phyloP scores from a whole-genome alignment of 2,888 invertebrate species.

The Microctonus hyperodae region DNA sequence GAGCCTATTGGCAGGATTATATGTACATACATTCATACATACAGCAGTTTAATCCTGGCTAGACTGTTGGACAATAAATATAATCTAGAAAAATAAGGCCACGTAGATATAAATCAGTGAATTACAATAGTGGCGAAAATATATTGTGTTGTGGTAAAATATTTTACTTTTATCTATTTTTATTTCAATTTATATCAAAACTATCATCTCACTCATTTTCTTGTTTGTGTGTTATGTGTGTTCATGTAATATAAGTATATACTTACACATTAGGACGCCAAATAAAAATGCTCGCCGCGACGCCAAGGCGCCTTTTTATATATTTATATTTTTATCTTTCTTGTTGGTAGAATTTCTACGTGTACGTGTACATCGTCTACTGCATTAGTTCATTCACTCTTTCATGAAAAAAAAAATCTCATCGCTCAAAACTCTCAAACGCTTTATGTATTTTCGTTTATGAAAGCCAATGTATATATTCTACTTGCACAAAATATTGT shows the following conservation, averaged over 20 bases:
- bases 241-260: conserved; percentile 1
- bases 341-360: background rate
- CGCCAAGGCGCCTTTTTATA: conserved; percentile 29
- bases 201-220: conserved; percentile 7
- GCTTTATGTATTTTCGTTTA: conserved; percentile 23
- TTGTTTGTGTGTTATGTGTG: background rate
- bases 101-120: conserved; percentile 18
- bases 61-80: conserved; percentile 44
- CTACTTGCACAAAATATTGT: conserved; percentile 19
- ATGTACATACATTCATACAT: background rate
- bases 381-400: background rate
- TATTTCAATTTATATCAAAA: conserved; percentile 41
- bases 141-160: background rate
- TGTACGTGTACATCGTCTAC: no score
- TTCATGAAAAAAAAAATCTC: conserved; percentile 18
- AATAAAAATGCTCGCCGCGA: conserved; percentile 29
- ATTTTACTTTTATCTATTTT: conserved; percentile 28
- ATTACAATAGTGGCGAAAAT: background rate
- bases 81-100: conserved; percentile 47
- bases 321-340: background rate
- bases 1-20: background rate
- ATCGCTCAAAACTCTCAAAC: conserved; percentile 29
- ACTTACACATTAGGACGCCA: conserved; percentile 19
- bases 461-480: conserved; percentile 36
- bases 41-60: conserved; percentile 16